These are phyloP conservation scores for Heliocidaris tuberculata DNA, from an alignment of 35 echinoderm and acorn worm species.

Conservation along the genomic window DNA sequence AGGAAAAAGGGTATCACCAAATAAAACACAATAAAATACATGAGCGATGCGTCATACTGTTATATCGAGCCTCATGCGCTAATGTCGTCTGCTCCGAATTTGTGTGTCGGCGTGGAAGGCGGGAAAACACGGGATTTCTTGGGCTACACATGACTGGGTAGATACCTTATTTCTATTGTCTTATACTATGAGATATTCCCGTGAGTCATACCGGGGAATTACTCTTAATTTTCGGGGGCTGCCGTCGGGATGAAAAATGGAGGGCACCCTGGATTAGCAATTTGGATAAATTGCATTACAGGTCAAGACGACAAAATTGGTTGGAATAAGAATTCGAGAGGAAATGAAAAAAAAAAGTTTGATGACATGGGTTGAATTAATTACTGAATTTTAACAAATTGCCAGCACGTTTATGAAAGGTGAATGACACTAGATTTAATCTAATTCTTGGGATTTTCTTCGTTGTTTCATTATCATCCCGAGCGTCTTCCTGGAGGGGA, in stretches of 20 bases:
- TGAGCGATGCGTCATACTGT: neutral
- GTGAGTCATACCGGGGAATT: neutral
- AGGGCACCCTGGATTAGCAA: neutral
- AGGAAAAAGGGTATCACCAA: neutral
- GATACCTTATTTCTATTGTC: neutral
- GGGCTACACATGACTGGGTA: neutral
- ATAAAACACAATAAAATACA: neutral
- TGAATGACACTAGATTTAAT: neutral
- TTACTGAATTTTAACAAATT: neutral
- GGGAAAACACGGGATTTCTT: neutral
- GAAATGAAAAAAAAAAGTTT: neutral
- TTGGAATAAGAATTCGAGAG: neutral
- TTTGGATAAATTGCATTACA: neutral
- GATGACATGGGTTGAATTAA: neutral
- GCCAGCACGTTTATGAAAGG: neutral
- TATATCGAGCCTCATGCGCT: neutral
- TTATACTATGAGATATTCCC: neutral
- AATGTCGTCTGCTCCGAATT: neutral
- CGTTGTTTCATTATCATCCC: neutral
- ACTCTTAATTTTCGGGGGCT: constrained; percentile 1
- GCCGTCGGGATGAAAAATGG: neutral
- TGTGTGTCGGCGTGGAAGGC: neutral
- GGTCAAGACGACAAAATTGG: neutral
- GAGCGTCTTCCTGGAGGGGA: neutral
- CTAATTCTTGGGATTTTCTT: neutral